A percentile compares a stretch with the other conserved stretches of the same genome.
phyloP scores from a whole-genome alignment of 2,113 vertebrate genomes.

The Grammomys surdaster region DNA sequence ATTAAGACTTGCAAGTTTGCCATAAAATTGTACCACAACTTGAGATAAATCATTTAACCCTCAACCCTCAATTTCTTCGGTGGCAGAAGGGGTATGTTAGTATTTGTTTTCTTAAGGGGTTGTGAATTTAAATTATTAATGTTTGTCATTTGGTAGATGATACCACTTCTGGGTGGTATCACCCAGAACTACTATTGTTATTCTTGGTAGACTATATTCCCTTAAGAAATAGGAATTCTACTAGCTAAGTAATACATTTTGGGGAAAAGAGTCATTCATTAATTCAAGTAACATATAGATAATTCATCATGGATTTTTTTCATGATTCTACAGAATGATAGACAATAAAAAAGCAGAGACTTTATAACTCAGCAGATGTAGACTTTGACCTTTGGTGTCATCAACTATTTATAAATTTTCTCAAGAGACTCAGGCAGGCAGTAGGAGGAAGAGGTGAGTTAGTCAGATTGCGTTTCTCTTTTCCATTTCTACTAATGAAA shows the following conservation, averaged over 20 bases:
- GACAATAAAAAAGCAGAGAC: background rate
- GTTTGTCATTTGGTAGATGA: background rate
- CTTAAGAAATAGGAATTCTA: background rate
- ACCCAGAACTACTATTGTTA: conserved; percentile 33
- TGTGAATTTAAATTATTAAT: conserved; percentile 59
- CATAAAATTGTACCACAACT: background rate
- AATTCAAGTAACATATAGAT: background rate
- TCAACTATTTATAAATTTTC: background rate
- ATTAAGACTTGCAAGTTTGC: conserved; percentile 38
- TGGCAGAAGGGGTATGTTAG: background rate
- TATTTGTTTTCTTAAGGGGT: background rate
- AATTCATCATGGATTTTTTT: background rate
- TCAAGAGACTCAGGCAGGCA: background rate
- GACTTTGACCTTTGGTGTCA: background rate
- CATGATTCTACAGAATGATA: background rate
- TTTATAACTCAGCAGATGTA: background rate
- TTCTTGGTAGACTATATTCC: background rate
- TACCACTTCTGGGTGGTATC: background rate
- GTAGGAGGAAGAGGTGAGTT: background rate
- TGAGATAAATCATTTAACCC: conserved; percentile 37
- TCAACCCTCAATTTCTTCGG: background rate
- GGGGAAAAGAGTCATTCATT: background rate
- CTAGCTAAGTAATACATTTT: background rate
- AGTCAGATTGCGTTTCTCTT: background rate
- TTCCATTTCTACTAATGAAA: background rate